Conservation (phyloP, 2,113 vertebrate species). For the Ceyx cyanopectus region DNA sequence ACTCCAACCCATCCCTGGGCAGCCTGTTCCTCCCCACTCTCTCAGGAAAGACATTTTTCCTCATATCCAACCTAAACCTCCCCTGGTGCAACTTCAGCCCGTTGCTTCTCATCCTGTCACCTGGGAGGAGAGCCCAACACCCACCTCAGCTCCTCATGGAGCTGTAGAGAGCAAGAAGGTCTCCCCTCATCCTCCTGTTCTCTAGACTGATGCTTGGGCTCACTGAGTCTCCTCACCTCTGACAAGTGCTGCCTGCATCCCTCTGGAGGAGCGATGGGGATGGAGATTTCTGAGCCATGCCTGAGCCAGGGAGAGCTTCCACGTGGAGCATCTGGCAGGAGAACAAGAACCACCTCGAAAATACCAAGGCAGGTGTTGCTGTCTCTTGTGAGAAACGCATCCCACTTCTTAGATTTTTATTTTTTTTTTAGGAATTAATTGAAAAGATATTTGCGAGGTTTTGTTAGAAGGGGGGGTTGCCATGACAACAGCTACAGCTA, state of each 20-base stretch:
- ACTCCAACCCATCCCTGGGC: too few relatives aligned
- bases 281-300: neutral
- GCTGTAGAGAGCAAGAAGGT: too few relatives aligned
- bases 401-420: neutral
- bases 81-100: too few relatives aligned
- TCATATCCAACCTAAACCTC: too few relatives aligned
- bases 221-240: neutral
- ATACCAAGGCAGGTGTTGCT: neutral
- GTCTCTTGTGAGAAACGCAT: neutral
- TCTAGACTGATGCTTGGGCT: neutral
- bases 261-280: too few relatives aligned
- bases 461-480: slow-evolving; percentile 10
- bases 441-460: neutral
- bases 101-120: too few relatives aligned
- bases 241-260: neutral
- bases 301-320: neutral
- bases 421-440: slow-evolving; percentile 22
- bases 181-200: too few relatives aligned
- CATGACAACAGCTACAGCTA: slow-evolving; percentile 16
- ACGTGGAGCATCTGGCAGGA: neutral
- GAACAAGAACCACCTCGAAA: neutral
- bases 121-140: too few relatives aligned
- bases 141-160: too few relatives aligned
- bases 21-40: too few relatives aligned
- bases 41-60: too few relatives aligned